These are phyloP conservation scores for Cyanistes caeruleus DNA, from an alignment of 2,113 vertebrate genomes.

Conservation along the genomic window DNA sequence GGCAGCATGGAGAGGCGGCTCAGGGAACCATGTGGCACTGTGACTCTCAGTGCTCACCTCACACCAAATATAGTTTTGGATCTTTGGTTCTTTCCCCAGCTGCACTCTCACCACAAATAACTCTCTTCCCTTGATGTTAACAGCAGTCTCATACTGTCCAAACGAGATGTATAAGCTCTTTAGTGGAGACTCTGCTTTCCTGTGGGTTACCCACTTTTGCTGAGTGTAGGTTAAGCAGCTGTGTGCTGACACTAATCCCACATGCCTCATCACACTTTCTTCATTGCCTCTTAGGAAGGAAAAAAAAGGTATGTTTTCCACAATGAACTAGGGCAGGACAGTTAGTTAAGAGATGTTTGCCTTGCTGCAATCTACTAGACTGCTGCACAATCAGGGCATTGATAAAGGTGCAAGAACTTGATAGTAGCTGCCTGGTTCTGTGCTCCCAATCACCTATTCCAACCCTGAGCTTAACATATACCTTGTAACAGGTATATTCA, in stretches of 20 bases:
- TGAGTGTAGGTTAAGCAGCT: not conserved
- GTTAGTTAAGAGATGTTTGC: not conserved
- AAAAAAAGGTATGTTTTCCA: fast-evolving
- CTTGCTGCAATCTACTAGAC: not conserved
- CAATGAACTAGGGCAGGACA: not conserved
- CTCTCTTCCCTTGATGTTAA: not conserved
- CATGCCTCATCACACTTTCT: not conserved
- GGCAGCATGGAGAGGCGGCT: not conserved
- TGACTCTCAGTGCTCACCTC: not conserved
- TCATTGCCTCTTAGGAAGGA: not conserved
- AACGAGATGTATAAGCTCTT: not conserved
- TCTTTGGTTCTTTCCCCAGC: not conserved
- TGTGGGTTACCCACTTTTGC: not conserved
- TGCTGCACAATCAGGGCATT: not conserved
- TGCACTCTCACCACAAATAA: fast-evolving
- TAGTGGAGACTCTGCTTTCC: not conserved
- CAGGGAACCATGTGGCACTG: fast-evolving
- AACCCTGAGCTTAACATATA: not conserved
- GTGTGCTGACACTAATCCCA: not conserved
- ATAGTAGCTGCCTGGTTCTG: not conserved
- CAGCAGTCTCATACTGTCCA: not conserved
- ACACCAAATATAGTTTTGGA: not conserved
- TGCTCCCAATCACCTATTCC: not conserved
- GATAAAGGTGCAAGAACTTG: not conserved
- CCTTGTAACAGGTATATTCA: not conserved